phyloP scores from a whole-genome alignment of 2,888 invertebrate species.

The Griposia aprilina region DNA sequence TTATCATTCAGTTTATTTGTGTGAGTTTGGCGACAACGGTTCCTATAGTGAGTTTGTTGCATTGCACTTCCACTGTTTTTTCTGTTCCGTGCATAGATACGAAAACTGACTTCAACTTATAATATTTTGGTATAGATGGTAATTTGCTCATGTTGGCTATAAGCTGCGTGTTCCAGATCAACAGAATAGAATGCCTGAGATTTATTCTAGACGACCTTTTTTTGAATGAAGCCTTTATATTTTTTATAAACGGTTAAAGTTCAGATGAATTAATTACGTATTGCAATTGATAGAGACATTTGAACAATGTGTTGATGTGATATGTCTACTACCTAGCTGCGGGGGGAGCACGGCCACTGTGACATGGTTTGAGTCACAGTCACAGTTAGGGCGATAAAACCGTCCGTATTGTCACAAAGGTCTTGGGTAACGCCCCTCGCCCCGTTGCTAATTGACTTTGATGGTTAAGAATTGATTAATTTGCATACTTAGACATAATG shows the following conservation, averaged over 20 bases:
- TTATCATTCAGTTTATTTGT: too few species aligned
- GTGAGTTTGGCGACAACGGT: too few species aligned
- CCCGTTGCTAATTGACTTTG: too few species aligned
- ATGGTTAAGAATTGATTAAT: too few species aligned
- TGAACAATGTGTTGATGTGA: conserved; percentile 21
- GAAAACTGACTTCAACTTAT: neutral
- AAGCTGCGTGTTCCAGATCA: neutral
- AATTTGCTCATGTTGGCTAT: neutral
- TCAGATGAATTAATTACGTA: neutral
- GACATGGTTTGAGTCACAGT: too few species aligned
- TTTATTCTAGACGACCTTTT: neutral
- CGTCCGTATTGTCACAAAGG: too few species aligned
- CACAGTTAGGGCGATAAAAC: too few species aligned
- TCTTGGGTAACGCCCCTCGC: too few species aligned
- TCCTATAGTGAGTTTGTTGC: too few species aligned
- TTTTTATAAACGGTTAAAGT: neutral
- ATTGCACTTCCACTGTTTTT: too few species aligned
- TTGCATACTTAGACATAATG: neutral
- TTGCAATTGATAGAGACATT: neutral
- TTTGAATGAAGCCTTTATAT: neutral
- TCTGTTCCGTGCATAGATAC: too few species aligned
- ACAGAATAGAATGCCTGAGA: neutral
- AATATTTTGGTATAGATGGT: neutral
- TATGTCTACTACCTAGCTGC: neutral
- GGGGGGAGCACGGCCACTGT: too few species aligned